A percentile compares a stretch with the other conserved stretches of the same genome.
Evolutionary conservation across 2,113 vertebrate genomes (phyloP).

Genomic region (Dendropsophus ebraccatus): DNA sequence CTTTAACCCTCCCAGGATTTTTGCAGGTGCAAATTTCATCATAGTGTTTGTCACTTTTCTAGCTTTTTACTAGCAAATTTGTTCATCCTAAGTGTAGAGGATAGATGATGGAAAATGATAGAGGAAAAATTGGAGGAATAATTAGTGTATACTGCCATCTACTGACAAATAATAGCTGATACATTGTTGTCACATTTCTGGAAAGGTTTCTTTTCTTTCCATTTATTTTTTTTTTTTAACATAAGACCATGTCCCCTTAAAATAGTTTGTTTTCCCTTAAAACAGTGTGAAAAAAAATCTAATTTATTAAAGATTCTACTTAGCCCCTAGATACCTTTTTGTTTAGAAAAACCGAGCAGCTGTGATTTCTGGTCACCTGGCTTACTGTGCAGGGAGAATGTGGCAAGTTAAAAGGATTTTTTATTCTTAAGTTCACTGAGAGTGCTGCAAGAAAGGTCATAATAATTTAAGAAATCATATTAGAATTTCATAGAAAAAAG

Average conservation of each 20-base stretch:
- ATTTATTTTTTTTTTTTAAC: too few relatives aligned
- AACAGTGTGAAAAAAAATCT: not conserved
- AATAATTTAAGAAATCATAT: not conserved
- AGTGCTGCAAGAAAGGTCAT: not conserved
- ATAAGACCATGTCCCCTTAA: too few relatives aligned
- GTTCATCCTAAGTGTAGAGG: conserved; percentile 49
- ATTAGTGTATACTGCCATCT: conserved; percentile 51
- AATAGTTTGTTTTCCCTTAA: not conserved
- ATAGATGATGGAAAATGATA: conserved; percentile 17
- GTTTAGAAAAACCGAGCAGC: not conserved
- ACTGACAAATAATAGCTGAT: not conserved
- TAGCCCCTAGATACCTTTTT: not conserved
- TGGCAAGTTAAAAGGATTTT: not conserved
- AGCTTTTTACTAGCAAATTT: conserved; percentile 48
- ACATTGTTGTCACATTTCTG: not conserved
- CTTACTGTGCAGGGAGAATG: too few relatives aligned
- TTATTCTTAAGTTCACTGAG: not conserved
- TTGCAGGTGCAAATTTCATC: conserved; percentile 55
- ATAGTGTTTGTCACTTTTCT: conserved; percentile 30
- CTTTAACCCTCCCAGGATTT: conserved; percentile 49
- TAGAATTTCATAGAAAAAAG: not conserved
- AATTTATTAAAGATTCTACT: not conserved
- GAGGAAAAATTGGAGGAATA: not conserved
- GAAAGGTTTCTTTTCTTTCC: too few relatives aligned
- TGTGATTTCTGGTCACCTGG: too few relatives aligned